Base-by-base conservation (phyloP, 2,888 invertebrate species). In the Mesorhabditis sp. region DNA sequence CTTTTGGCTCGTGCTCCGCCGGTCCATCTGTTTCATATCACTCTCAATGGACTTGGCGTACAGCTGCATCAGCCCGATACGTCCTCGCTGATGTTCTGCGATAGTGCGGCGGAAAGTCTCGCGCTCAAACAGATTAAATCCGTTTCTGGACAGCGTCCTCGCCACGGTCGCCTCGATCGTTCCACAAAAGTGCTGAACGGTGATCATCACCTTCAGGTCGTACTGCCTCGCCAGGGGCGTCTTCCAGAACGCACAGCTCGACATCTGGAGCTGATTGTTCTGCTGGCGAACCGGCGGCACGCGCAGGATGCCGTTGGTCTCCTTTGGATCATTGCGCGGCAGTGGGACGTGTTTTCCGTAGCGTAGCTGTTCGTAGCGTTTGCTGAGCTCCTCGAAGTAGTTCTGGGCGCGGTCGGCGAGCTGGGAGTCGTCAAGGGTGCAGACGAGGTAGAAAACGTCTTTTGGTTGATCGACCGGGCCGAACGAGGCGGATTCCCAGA, bases 381-480 rank as follows among this genome's bases (percentile, higher is more conserved):
- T 67, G 64, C 78, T 76, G 58, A 83, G 43, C 13, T 74, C 71
- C 58, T 81, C 78, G 76, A 83, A 74, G 66, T 80, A 83, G 7
- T 71, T 70, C 7, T 71, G 63, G 4, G 94, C 91, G 82, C 91
- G 91, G 62, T 90, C 90, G 66, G 92, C 88, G 58, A 95, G 90
- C 76, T 91, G 91, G 70, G 94, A 93, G 84, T 91, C 92, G 85
- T 97, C 96, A 0, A 97, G 95, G 45, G 94, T 92, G 0, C 98
- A 90, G 5, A 96, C 94, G 61, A 96, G 90, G 86, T 97, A 99
- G 43, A 93, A 94, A 1, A 98, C 91, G 86, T 98, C 96, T 45
- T 96, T 90, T 4, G 93, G 90, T 85, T 93, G 93, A n/a, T 95
- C 92, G 87, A 94, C 95, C 0, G 98, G 98, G 86, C 97, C 96